These are phyloP conservation scores for Meiosimyza decipiens DNA, from an alignment of 2,888 invertebrate species.

Conservation along the genomic window DNA sequence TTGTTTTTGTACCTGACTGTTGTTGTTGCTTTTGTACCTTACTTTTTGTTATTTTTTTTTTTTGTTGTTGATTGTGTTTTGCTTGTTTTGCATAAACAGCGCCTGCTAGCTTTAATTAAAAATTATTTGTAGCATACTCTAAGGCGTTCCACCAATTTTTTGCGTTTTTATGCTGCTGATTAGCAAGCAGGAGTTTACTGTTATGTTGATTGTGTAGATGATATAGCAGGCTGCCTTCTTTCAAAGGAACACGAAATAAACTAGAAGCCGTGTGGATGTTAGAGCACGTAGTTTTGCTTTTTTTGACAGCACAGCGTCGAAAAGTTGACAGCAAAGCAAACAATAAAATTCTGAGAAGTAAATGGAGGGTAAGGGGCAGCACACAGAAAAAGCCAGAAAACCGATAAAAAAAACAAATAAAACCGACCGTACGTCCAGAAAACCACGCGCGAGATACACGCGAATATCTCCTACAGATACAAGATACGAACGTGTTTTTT, in stretches of 20 bases:
- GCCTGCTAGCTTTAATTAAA: constrained; percentile 13
- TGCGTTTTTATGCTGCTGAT: neutral
- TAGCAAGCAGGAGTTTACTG: neutral
- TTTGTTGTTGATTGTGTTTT: no score
- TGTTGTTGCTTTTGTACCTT: constrained; percentile 3
- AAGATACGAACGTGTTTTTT: constrained; percentile 19
- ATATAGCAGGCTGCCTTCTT: no score
- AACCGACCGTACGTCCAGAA: neutral
- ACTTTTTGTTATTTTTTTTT: neutral
- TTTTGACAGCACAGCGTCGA: no score
- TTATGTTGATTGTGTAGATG: no score
- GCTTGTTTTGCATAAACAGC: no score
- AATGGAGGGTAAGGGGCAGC: no score
- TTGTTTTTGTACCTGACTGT: constrained; percentile 4
- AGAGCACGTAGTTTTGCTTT: no score
- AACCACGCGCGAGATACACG: constrained; percentile 11
- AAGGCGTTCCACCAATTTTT: constrained; percentile 2
- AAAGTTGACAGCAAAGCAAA: no score
- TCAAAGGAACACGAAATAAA: no score
- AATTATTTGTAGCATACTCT: constrained; percentile 22
- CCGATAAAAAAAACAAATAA: neutral
- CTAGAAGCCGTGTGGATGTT: no score
- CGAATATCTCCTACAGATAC: neutral
- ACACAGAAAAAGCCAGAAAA: no score
- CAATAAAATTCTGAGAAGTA: no score